These are phyloP conservation scores for Cataglyphis albicans DNA, from an alignment of 2,888 invertebrate species.

Conservation along the genomic window DNA sequence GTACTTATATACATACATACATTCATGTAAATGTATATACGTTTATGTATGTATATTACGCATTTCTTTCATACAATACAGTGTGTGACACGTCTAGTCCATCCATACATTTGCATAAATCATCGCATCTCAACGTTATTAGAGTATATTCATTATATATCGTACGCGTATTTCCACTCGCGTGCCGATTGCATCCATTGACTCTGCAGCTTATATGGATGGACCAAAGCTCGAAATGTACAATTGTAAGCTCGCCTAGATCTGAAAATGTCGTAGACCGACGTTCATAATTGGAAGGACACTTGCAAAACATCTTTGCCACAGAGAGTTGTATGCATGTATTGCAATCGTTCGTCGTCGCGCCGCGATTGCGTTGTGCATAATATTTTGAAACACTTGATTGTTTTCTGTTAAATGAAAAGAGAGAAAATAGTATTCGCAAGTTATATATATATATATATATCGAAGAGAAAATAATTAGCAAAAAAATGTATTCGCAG, in stretches of 20 bases:
- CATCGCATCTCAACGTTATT: not conserved
- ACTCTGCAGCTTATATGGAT: constrained; percentile 38
- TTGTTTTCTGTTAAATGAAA: not conserved
- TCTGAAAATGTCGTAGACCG: constrained; percentile 66
- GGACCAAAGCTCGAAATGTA: constrained; percentile 64
- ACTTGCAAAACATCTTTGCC: constrained; percentile 79
- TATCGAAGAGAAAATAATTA: not conserved
- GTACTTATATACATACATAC: constrained; percentile 5
- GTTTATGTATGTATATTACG: constrained; percentile 35
- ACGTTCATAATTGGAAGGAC: constrained; percentile 79
- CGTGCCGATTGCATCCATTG: not conserved
- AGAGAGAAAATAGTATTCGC: not conserved
- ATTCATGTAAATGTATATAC: not conserved
- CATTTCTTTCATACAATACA: not conserved
- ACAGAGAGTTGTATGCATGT: constrained; percentile 62
- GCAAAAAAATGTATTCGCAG: not conserved
- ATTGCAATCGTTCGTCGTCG: constrained; percentile 4
- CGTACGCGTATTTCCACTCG: not conserved
- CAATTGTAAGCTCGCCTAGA: constrained; percentile 67
- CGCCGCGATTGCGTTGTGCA: not conserved
- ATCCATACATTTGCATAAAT: constrained; percentile 56
- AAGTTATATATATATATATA: not conserved
- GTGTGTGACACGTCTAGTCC: constrained; percentile 58
- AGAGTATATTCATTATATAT: constrained; percentile 35
- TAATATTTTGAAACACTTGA: not conserved